phyloP scores from a whole-genome alignment of 30 jellyfish, hydroid and myxozoan species.

The Nemopilema nomurai region DNA sequence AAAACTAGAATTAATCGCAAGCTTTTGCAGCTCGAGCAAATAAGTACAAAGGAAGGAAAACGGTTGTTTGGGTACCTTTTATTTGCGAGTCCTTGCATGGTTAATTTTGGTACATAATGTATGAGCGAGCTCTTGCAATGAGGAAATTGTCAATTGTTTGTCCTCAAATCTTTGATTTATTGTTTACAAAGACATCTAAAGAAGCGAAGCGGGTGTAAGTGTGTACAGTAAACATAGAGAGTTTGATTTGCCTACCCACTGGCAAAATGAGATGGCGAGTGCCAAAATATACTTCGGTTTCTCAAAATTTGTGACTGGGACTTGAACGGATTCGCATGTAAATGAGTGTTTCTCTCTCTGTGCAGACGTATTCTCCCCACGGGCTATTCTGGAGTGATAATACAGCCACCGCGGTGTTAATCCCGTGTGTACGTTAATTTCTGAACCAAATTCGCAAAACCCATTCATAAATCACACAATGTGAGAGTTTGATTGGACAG shows the following conservation, averaged over 20 bases:
- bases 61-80: constrained; percentile 13
- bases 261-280: neutral
- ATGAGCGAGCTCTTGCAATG: constrained; percentile 16
- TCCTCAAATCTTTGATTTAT: neutral
- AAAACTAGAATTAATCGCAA: constrained; percentile 19
- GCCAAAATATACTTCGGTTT: neutral
- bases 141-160: constrained; percentile 22
- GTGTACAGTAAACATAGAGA: neutral
- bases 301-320: neutral
- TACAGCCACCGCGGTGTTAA: neutral
- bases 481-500: constrained; percentile 16
- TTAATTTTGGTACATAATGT: constrained; percentile 53
- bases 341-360: neutral
- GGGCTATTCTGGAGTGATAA: neutral
- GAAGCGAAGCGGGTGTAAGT: neutral
- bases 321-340: neutral
- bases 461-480: neutral
- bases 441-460: neutral
- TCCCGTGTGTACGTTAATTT: neutral
- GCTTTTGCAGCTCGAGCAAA: constrained; percentile 23
- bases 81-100: constrained; percentile 3
- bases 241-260: neutral
- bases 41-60: constrained; percentile 58
- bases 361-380: neutral
- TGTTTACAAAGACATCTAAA: neutral